Base-by-base conservation (phyloP, 1,140 invertebrate species). In the Camponotus floridanus region DNA sequence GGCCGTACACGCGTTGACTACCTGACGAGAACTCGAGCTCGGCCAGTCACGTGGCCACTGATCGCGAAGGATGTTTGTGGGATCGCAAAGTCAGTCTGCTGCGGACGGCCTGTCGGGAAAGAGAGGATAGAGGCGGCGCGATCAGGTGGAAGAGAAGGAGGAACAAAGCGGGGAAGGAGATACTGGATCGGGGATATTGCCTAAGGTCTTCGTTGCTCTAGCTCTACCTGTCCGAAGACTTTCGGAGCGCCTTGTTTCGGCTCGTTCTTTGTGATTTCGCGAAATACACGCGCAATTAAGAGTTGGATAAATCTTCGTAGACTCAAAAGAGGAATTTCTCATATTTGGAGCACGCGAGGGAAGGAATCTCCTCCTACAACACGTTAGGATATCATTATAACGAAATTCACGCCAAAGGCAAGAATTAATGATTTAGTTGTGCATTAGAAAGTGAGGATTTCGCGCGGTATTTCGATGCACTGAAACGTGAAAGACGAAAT, bases 11-110 rank as follows among this genome's bases (percentile, higher is more conserved):
- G 59, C 39, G 65, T 74, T 79, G 78, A 83, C 91, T 94, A 94
- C 92, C 94, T 92, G 93, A 94, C 90, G 88, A 92, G 90, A 92
- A 91, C 88, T 86, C 76, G 89, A 87, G 88, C 86, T 91, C 86
- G 83, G 33, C 73, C 85, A 92, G 93, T 95, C 94, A 95, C 94
- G 94, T 95, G 94, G 94, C 81, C 73, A 74, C 48, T 87, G 87
- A 93, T 91, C 88, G 71, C 92, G 91, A 93, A 93, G 93, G 93
- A 94, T 94, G 93, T 92, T 92, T 92, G 93, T 89, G 89, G 91
- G 91, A 93, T 92, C 91, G 91, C 83, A 64, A 76, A 94, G 92
- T 92, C 92, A 95, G 94, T 95, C 88, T 83, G 92, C 91, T 88
- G 91, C 91, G 87, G 91, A 91, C 88, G 79, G 90, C 91, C 89